phyloP scores from a whole-genome alignment of 1,140 invertebrate genomes.

The Nasonia giraulti region DNA sequence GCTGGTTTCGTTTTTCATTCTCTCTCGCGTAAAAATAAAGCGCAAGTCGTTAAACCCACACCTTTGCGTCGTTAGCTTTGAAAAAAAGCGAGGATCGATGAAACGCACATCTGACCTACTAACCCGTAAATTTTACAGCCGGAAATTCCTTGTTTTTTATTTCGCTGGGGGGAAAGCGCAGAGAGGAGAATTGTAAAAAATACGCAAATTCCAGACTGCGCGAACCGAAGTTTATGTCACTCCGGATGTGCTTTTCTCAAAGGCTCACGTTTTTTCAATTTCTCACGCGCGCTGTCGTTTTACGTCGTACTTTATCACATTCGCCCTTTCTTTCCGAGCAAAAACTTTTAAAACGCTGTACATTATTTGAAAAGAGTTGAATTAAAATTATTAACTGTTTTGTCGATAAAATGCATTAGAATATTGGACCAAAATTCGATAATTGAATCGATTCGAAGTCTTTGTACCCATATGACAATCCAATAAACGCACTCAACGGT shows the following conservation, averaged over 20 bases:
- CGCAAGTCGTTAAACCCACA: neutral
- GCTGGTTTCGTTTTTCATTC: neutral
- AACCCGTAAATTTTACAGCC: neutral
- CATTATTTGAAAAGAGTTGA: no score
- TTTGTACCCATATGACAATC: no score
- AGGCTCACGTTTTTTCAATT: neutral
- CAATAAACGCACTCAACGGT: neutral
- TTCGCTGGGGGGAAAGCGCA: neutral
- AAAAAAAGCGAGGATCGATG: neutral
- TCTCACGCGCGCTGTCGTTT: neutral
- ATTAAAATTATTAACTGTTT: no score
- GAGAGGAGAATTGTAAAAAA: neutral
- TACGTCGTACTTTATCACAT: neutral
- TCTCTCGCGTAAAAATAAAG: neutral
- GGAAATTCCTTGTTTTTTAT: slow-evolving; percentile 1
- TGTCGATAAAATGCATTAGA: no score
- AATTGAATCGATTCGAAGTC: no score
- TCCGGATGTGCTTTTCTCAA: neutral
- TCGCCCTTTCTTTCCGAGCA: neutral
- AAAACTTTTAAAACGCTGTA: no score
- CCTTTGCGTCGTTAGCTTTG: neutral
- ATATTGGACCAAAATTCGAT: no score
- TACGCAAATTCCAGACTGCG: neutral
- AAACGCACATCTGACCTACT: neutral
- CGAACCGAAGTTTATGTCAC: neutral